Base-by-base conservation (phyloP, 2,113 vertebrate species). In the Mirza zaza region DNA sequence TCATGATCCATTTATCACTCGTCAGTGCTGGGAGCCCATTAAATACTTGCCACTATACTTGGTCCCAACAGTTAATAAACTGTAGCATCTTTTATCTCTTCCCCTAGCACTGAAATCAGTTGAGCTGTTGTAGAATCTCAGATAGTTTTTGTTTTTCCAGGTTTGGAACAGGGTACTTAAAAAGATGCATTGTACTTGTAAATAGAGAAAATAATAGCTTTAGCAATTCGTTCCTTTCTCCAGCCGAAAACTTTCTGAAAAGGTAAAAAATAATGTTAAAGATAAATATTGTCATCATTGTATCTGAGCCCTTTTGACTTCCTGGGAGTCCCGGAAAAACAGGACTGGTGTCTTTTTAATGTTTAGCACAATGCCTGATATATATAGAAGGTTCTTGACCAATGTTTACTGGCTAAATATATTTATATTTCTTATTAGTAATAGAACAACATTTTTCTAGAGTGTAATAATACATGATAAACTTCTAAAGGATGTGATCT, bases 1-100 rank as follows among this genome's bases (percentile, higher is more conserved):
- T 95, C 83, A 76, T 52, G 39, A 84, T 77, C 52, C 32, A 81
- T 95, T 92, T 96, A 87, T 87, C 79, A 87, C 87, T 85, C 0
- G 3, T 80, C 61, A 34, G 52, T 18, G 45, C 57, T 21, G 13
- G 42, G 25, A 88, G 9, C n/a, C 21, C 42, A 93, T 83, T 71
- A 89, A 92, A 55, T 29, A 27, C n/a, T 84, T 82, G 27, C 45
- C 8, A 29, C 59, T 59, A 0, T 70, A 52, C 70, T 89, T 87
- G 82, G 27, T 87, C 29, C 15, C 75, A n/a, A 11, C 29, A 80
- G 83, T 93, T 95, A 80, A 93, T 76, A 90, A 23, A 91, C 13
- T 80, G 18, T 36, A 75, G 79, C 18, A 9, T 93, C 25, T 91
- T 88, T 59, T 52, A 67, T 93, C 89, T 97, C 73, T 77, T 95